Evolutionary conservation across 2,888 invertebrate genomes (phyloP).

Genomic region (Drosophila trichaetosa): DNA sequence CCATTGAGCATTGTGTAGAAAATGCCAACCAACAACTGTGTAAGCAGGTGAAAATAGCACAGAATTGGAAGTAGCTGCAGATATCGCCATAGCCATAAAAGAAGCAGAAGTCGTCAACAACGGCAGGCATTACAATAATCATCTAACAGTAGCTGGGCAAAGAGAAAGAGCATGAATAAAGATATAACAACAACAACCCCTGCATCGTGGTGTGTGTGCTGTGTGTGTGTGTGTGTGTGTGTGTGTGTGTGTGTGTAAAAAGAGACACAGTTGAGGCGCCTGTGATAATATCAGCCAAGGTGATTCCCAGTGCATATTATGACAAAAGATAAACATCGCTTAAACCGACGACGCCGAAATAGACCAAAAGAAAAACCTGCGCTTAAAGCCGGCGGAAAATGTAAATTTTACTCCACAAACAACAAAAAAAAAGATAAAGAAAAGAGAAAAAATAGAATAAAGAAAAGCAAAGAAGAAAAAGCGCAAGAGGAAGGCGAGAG

Average conservation of each 20-base stretch:
- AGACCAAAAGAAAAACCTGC: constrained; percentile 26
- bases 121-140: constrained; percentile 50
- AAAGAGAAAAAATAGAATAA: constrained; percentile 22
- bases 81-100: constrained; percentile 17
- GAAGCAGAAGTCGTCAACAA: constrained; percentile 45
- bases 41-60: constrained; percentile 22
- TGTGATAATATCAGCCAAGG: constrained; percentile 74
- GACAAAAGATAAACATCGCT: constrained; percentile 80
- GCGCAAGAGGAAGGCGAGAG: constrained; percentile 24
- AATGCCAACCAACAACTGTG: constrained; percentile 20
- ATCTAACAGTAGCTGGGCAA: constrained; percentile 54
- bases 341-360: constrained; percentile 50
- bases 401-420: constrained; percentile 62
- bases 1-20: constrained; percentile 57
- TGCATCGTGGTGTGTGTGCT: constrained; percentile 30
- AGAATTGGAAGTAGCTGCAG: constrained; percentile 10
- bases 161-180: constrained; percentile 13
- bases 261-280: constrained; percentile 46
- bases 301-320: constrained; percentile 82
- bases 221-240: neutral
- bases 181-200: constrained; percentile 19
- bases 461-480: constrained; percentile 40
- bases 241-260: constrained; percentile 10
- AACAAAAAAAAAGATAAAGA: constrained; percentile 30
- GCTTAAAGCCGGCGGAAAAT: constrained; percentile 69